These are phyloP conservation scores for Pelosia muscerda DNA, from an alignment of 2,888 invertebrate species.

Conservation along the genomic window DNA sequence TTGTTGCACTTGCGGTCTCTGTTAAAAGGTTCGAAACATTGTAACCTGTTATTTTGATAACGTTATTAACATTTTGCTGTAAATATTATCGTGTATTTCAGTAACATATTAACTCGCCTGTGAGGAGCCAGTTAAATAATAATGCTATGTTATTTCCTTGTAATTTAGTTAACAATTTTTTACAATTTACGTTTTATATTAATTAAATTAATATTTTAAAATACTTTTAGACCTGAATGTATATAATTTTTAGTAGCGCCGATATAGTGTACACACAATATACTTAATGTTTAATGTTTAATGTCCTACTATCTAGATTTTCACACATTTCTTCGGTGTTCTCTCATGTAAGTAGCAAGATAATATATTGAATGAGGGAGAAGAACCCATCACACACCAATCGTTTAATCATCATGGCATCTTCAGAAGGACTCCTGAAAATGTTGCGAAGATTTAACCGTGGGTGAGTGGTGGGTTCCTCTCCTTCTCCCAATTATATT, in stretches of 20 bases:
- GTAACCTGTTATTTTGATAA: conserved; percentile 14
- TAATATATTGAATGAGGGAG: no score
- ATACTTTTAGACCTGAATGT: not conserved
- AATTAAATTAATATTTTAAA: not conserved
- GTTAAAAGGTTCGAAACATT: conserved; percentile 77
- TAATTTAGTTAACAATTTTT: not conserved
- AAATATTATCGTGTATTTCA: not conserved
- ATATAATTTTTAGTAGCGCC: not conserved
- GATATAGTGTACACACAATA: not conserved
- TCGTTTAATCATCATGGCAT: no score
- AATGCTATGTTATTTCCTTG: not conserved
- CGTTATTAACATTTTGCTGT: conserved; percentile 19
- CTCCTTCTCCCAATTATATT: no score
- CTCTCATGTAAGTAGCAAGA: no score
- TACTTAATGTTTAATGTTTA: not conserved
- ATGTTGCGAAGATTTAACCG: no score
- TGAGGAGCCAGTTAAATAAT: not conserved
- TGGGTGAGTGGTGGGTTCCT: no score
- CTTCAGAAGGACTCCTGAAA: no score
- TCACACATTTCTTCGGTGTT: not conserved
- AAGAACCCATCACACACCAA: no score
- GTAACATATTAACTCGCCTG: conserved; percentile 11
- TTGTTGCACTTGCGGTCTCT: conserved; percentile 81
- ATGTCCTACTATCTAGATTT: not conserved
- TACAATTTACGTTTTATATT: not conserved